Percentiles rank a stretch among this genome's conserved stretches.
phyloP scores from a whole-genome alignment of 2,888 invertebrate species.

The Sarcophaga subvicina region DNA sequence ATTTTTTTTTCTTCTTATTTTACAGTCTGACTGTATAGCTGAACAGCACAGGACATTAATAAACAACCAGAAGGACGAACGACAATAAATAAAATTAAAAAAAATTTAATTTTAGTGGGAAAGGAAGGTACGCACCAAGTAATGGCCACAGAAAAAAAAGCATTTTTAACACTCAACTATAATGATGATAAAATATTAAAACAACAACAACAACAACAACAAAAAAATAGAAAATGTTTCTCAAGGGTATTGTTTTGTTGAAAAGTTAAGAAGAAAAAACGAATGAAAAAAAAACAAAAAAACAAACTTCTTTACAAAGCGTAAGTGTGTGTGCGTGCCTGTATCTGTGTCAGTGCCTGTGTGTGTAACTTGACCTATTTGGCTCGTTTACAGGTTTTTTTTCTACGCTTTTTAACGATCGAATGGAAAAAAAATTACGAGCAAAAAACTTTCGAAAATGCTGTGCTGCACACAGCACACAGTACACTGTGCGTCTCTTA shows the following conservation, averaged over 20 bases:
- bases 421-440: too few relatives aligned
- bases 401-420: neutral
- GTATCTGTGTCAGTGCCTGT: neutral
- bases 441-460: neutral
- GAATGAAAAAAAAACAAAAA: too few relatives aligned
- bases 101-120: neutral
- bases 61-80: neutral
- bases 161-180: slow-evolving; percentile 15
- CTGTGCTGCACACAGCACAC: neutral
- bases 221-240: slow-evolving; percentile 31
- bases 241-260: slow-evolving; percentile 69
- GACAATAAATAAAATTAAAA: slow-evolving; percentile 23
- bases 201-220: slow-evolving; percentile 27
- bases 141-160: neutral
- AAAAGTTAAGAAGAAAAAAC: slow-evolving; percentile 28
- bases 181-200: slow-evolving; percentile 39
- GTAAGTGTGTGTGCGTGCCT: too few relatives aligned
- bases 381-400: slow-evolving; percentile 66
- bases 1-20: neutral
- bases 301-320: too few relatives aligned
- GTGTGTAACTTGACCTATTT: slow-evolving; percentile 74
- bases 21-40: neutral
- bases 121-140: slow-evolving; percentile 17
- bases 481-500: slow-evolving; percentile 24
- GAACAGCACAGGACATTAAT: neutral